phyloP scores from a whole-genome alignment of 2,113 vertebrate genomes.

The Poicephalus gulielmi region DNA sequence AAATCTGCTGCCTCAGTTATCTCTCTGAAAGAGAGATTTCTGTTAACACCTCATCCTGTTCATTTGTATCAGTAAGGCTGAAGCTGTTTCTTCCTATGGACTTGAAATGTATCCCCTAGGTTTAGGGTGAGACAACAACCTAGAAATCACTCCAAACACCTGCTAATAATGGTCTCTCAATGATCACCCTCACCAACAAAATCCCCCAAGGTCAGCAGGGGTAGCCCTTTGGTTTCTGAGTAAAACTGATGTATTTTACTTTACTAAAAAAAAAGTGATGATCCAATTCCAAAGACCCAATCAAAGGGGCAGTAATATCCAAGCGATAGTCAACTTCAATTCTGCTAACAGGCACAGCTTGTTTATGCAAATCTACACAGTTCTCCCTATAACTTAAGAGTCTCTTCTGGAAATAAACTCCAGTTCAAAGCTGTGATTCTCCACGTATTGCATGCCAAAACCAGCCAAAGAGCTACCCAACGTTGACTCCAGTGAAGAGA shows the following conservation, averaged over 20 bases:
- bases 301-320: background rate
- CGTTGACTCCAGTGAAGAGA: background rate
- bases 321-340: rapidly evolving
- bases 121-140: background rate
- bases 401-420: background rate
- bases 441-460: background rate
- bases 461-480: background rate
- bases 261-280: background rate
- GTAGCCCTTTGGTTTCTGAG: background rate
- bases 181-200: background rate
- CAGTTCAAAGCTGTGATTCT: background rate
- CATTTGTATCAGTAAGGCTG: background rate
- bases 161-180: background rate
- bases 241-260: background rate
- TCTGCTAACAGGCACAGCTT: background rate
- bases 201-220: background rate
- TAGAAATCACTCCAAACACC: background rate
- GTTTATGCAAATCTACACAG: background rate
- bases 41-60: background rate
- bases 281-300: background rate
- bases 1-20: background rate
- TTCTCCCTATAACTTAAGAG: background rate
- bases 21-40: background rate
- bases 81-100: background rate
- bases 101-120: rapidly evolving